Conservation (phyloP, 2,113 vertebrate species). For the Cephalopterus ornatus region DNA sequence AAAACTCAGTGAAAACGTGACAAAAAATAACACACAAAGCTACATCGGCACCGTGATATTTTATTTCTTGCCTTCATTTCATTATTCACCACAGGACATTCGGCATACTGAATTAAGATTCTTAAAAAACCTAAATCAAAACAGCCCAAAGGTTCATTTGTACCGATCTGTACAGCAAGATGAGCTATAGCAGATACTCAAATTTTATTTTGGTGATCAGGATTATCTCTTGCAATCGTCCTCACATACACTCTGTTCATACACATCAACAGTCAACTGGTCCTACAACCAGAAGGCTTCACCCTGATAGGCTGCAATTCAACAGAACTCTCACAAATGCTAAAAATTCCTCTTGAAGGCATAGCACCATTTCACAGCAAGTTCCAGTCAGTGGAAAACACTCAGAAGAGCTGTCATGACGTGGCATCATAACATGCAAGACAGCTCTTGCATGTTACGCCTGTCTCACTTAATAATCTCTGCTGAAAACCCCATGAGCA, state of each 20-base stretch:
- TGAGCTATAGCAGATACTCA: background rate
- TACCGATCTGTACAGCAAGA: background rate
- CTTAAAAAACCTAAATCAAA: background rate
- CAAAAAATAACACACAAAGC: background rate
- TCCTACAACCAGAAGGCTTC: background rate
- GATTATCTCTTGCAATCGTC: background rate
- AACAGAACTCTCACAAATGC: background rate
- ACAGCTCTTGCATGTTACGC: background rate
- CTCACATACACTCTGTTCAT: background rate
- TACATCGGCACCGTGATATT: background rate
- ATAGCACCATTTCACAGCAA: background rate
- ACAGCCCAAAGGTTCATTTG: background rate
- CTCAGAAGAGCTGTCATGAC: background rate
- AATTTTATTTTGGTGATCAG: background rate
- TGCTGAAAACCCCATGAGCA: background rate
- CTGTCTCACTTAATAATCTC: background rate
- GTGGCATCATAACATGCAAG: background rate
- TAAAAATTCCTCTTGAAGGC: background rate
- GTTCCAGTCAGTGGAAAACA: background rate
- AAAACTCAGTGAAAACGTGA: background rate
- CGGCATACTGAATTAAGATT: background rate
- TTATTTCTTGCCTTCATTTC: background rate
- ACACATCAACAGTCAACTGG: background rate
- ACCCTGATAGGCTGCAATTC: background rate
- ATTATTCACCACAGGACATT: background rate